These are phyloP conservation scores for Nilaparvata lugens DNA, from an alignment of 1,140 invertebrate genomes.

Conservation along the genomic window DNA sequence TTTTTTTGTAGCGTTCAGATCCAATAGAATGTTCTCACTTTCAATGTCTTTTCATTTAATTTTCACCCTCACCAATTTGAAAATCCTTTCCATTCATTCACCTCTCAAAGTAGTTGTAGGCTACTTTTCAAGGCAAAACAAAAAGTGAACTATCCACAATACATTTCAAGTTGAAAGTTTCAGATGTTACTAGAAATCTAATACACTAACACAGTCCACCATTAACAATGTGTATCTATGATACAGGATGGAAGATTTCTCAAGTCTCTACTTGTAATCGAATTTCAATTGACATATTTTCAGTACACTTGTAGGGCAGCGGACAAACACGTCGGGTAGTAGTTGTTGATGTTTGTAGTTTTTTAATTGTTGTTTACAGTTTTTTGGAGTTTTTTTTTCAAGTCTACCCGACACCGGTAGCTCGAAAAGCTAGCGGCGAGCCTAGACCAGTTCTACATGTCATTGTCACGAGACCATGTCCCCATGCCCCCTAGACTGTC, in stretches of 20 bases:
- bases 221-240: background rate
- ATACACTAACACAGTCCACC: too few relatives aligned
- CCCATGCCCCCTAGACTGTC: background rate
- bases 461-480: constrained; percentile 16
- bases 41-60: too few relatives aligned
- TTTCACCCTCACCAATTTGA: too few relatives aligned
- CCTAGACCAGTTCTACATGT: background rate
- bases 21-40: too few relatives aligned
- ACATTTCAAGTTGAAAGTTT: too few relatives aligned
- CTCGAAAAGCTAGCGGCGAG: constrained; percentile 10
- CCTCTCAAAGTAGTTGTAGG: too few relatives aligned
- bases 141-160: too few relatives aligned
- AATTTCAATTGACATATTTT: background rate
- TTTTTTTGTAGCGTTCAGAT: too few relatives aligned
- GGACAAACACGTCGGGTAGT: background rate
- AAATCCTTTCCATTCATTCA: too few relatives aligned
- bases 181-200: too few relatives aligned
- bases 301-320: background rate
- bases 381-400: background rate
- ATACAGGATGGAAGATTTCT: background rate
- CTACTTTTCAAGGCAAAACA: too few relatives aligned
- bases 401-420: constrained; percentile 14
- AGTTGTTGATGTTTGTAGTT: background rate
- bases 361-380: background rate
- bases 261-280: constrained; percentile 1